Base-by-base conservation (phyloP, 2,113 vertebrate species). In the Ochotona curzoniae region DNA sequence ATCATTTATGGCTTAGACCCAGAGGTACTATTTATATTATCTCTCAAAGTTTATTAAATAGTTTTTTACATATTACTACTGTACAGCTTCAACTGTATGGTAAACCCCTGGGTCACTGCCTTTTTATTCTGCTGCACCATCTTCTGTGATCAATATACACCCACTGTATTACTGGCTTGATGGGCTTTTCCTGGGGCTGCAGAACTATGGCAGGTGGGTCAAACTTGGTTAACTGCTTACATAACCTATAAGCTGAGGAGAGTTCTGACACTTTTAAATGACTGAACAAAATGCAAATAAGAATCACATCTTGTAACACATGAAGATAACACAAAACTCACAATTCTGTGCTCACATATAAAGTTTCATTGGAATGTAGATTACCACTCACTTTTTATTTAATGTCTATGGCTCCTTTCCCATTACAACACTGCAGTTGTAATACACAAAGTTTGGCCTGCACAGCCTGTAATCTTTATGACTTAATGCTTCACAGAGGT, bases 41-140 rank as follows among this genome's bases (percentile, higher is more conserved):
- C 91, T 91, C 91, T 82, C 75, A 89, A 73, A 89, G 23, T 57
- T 85, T 66, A 17, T 21, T 69, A 64, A 75, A 35, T 79, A 83
- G 30, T 35, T 83, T 83, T 73, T 83, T 79, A 51, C 2, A 88
- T 35, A 20, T 49, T 20, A 54, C 23, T 81, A 75, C 64, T 44
- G 23, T 87, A 69, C 5, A 83, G 89, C 67, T 20, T 80, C 89
- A 60, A 6, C 15, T 79, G 11, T 73, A 35, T 60, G 66, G 8
- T 44, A 23, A 93, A 54, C 38, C 78, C n/a, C 47, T 74, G 32
- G 75, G 44, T 86, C 86, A 26, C 44, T 79, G 21, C 21, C 21
- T 81, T 63, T 66, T 83, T 44, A 87, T 87, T 90, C 32, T 28
- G 17, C 23, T 32, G 17, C 61, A 38, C 2, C 2, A 17, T 83